phyloP scores from a whole-genome alignment of 1,140 invertebrate genomes.

The Drosophila baimaii region DNA sequence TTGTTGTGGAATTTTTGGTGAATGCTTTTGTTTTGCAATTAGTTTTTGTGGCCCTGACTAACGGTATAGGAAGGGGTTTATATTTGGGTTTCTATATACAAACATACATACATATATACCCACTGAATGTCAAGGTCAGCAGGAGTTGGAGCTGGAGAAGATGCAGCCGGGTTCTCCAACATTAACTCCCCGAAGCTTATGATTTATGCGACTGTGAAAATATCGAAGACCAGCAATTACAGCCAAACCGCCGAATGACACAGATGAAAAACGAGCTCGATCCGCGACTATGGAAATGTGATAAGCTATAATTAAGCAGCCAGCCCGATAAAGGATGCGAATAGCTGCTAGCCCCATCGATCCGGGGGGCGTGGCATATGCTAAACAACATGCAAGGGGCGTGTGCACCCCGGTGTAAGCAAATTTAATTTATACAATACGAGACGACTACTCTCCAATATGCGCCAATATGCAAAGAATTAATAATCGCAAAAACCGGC shows the following conservation, averaged over 20 bases:
- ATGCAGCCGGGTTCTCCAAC: neutral
- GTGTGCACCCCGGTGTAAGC: constrained; percentile 67
- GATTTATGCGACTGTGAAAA: constrained; percentile 71
- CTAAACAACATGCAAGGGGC: constrained; percentile 84
- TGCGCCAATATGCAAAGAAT: constrained; percentile 77
- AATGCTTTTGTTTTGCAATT: constrained; percentile 65
- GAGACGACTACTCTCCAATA: constrained; percentile 1
- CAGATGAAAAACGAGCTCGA: constrained; percentile 82
- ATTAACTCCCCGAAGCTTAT: constrained; percentile 36
- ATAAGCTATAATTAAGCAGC: constrained; percentile 82
- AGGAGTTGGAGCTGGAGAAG: neutral
- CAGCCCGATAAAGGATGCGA: constrained; percentile 57
- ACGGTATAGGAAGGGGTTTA: constrained; percentile 37
- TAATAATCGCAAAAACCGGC: constrained; percentile 65
- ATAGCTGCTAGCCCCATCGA: constrained; percentile 12
- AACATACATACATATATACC: neutral
- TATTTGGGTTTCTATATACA: too few species aligned
- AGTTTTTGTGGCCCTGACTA: constrained; percentile 53
- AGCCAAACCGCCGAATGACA: constrained; percentile 57
- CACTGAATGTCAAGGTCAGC: constrained; percentile 52
- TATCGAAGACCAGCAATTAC: constrained; percentile 46
- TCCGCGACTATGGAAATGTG: constrained; percentile 79
- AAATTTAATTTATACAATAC: constrained; percentile 83
- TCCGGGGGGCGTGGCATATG: constrained; percentile 73
- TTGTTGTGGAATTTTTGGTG: constrained; percentile 58